phyloP scores from a whole-genome alignment of 1,140 invertebrate genomes.

The Trichonephila clavipes region DNA sequence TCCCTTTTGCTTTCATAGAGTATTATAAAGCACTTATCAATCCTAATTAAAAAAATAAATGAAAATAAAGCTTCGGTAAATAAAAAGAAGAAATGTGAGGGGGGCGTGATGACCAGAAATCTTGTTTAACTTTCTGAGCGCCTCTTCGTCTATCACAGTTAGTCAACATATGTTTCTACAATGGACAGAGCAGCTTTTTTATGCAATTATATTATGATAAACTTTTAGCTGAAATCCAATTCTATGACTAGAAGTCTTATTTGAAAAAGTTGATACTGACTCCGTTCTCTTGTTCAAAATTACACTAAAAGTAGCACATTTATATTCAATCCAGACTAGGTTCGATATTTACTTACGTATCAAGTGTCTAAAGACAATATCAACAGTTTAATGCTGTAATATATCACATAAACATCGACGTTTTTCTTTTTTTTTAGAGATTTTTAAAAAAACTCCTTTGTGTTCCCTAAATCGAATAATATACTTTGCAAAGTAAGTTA shows the following conservation, averaged over 20 bases:
- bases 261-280: conserved; percentile 13
- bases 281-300: not conserved
- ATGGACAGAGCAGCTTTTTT: conserved; percentile 9
- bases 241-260: conserved; percentile 33
- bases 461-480: conserved; percentile 38
- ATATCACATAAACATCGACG: conserved; percentile 46
- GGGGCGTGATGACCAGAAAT: not conserved
- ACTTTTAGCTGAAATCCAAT: conserved; percentile 12
- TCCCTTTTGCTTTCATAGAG: not conserved
- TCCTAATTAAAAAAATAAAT: no score
- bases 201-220: not conserved
- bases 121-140: not conserved
- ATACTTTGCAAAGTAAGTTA: conserved; percentile 45
- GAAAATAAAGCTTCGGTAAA: no score
- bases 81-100: not conserved
- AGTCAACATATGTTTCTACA: conserved; percentile 25
- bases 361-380: conserved; percentile 7
- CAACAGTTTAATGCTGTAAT: conserved; percentile 21
- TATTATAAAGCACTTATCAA: not conserved
- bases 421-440: not conserved
- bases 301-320: conserved; percentile 36
- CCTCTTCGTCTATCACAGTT: conserved; percentile 10
- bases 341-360: conserved; percentile 31
- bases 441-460: conserved; percentile 3
- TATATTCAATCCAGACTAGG: conserved; percentile 20